phyloP scores from a whole-genome alignment of 2,113 vertebrate species.

The Polypterus bichir region DNA sequence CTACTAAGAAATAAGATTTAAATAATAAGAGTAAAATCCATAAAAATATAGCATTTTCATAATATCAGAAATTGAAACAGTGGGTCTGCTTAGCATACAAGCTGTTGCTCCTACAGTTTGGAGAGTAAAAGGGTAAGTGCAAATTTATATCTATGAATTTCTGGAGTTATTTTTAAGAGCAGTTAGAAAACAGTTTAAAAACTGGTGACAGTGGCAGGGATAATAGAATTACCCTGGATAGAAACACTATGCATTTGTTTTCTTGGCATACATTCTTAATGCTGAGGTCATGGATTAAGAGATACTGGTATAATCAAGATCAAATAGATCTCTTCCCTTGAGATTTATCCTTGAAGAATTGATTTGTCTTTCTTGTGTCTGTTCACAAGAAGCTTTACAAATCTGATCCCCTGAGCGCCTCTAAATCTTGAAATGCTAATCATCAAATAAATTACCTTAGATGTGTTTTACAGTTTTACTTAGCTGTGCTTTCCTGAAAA shows the following conservation, averaged over 20 bases:
- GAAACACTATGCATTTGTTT: too few relatives aligned
- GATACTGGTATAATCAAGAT: neutral
- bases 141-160: too few relatives aligned
- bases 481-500: slow-evolving; percentile 4
- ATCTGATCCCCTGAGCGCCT: slow-evolving; percentile 2
- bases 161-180: too few relatives aligned
- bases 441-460: slow-evolving; percentile 9
- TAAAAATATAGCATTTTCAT: too few relatives aligned
- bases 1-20: too few relatives aligned
- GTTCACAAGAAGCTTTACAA: slow-evolving; percentile 6
- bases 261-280: neutral
- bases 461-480: slow-evolving; percentile 2
- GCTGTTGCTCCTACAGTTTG: too few relatives aligned
- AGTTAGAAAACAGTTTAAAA: neutral
- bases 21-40: too few relatives aligned
- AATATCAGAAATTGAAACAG: too few relatives aligned
- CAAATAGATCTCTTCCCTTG: neutral
- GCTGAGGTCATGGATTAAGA: neutral
- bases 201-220: neutral
- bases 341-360: neutral
- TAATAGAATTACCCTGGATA: neutral
- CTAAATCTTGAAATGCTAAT: slow-evolving; percentile 10
- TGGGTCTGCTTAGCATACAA: too few relatives aligned
- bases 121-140: too few relatives aligned
- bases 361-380: slow-evolving; percentile 4